Base-by-base conservation (phyloP, 2,888 invertebrate genomes). In the Platypus cylindrus region DNA sequence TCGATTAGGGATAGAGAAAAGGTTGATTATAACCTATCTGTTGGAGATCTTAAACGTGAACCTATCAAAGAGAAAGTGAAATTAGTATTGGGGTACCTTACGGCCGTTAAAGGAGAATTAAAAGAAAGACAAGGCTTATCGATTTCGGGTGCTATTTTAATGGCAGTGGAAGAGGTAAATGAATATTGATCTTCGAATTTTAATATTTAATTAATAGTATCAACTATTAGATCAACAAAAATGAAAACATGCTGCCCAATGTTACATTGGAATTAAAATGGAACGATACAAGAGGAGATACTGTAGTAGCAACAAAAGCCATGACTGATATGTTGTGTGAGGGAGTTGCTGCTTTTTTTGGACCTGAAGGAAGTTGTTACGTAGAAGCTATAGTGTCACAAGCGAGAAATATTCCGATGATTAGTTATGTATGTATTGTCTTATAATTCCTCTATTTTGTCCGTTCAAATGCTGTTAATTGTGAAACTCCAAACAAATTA, bases 311-410 rank as follows among this genome's bases (percentile, higher is more conserved):
- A 43, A 90, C 90, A 30, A 72, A 73, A 48, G 73, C 79, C 48
- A 75, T 93, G 63, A 86, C 87, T 17, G 80, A 90, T 59, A 89
- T 90, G 85, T 80, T 90, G 59, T 89, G 87, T 59, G 73, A 80
- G 36, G 84, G 85, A 32, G 86, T 90, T 35, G 77, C 82, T 18
- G 91, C 86, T 32, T 90, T 94, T 70, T 89, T 95, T 60, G 95
- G 95, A 3, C 93, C 94, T 2, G 95, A 95, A 65, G 89, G 90
- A 38, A 76, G 79, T 32, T 95, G 95, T 64, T 74, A 80, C 55
- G 87, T 90, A n/a, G 94, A 94, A 63, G 91, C 94, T 34, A 85
- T 87, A 51, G 79, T 95, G 34, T 83, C 94, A 15, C 87, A 93
- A 57, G 82, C 93, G 28, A 76, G 85, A 60, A 91, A 94, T 67